Evolutionary conservation across 2,888 invertebrate species (phyloP), one percentile per base, ranked within the genome.

Genomic region (Chloromyia formosa): DNA sequence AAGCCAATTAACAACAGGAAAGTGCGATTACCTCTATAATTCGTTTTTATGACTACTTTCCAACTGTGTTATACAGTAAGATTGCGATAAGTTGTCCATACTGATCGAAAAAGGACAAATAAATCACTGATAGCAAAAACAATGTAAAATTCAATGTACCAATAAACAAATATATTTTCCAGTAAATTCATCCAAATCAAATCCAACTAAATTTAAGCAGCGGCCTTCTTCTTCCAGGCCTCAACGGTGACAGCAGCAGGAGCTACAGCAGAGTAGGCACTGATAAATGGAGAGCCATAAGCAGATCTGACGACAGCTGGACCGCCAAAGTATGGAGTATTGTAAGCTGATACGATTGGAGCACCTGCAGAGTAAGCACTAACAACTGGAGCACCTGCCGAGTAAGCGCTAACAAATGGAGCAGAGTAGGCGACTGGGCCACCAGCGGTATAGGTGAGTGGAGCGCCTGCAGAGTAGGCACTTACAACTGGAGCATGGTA

Each of bases 201-300:
- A 35, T 35, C 27, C 27, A 35, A 4, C n/a, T n/a, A n/a, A n/a
- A n/a, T 12, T 66, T 71, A 56, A 20, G 71, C 71, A 40, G 71
- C 71, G 14, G 56, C 58, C 58, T 71, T 71, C 71, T 71, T 71
- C 40, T 71, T 71, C 71, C 71, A 71, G 35, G 71, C 71, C 35
- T 71, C 71, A 20, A 71, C 40, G 1, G 66, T 1, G 3, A 56
- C 71, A 14, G 56, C 56, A 42, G 40, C 71, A 40, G 71, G 71
- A 58, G 56, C 56, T 10, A 40, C 56, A 35, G 58, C 56, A 18
- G 56, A 22, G 20, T 71, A 71, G 3, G 56, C 18, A 22, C 56
- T 58, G 20, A 71, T 20, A 20, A 42, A 14, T 64, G 62, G 62
- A 64, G 42, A 16, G 14, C 27, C 61, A n/a, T 61, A 61, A 18